Evolutionary conservation across 2,888 invertebrate genomes (phyloP), one percentile per base, ranked within the genome.

Genomic region (Zonitis immaculata): DNA sequence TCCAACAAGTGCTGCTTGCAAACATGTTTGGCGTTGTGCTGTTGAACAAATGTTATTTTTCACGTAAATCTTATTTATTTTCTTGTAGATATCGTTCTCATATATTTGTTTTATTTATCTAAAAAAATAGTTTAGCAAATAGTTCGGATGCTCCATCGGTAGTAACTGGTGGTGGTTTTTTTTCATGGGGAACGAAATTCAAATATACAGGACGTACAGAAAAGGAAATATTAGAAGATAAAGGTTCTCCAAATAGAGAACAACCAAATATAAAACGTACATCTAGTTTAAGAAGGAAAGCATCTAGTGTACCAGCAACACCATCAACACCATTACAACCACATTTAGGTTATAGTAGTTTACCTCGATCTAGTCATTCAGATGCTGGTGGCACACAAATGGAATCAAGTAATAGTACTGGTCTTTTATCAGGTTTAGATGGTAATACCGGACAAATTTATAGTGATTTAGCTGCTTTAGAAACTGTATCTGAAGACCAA

Each of bases 21-120:
- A 95, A 63, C 95, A 97, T 77, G 88, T 98, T 58, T 98, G 97
- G 97, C 86, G 92, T 72, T 95, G 95, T 79, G 95, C 96, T 44
- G 92, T 97, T 62, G 96, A 97, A 73, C 97, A 97, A 78, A 93
- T 96, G 87, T 80, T 96, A 63, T 98, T 98, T 80, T 98, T 95
- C 78, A 97, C 96, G 95, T 95, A 79, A 86, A 88, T 82, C 39
- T 30, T 12, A 16, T n/a, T 27, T n/a, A 43, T 28, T 52, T 42
- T 26, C 25, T 27, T 11, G 22, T n/a, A n/a, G n/a, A n/a, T n/a
- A n/a, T 18, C 12, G 47, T 22, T 44, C 12, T 42, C 2, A 28
- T 35, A 11, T 25, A 32, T 28, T 30, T 47, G 25, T 30, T 16
- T 25, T 20, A 5, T 26, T n/a, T 12, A n/a, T n/a, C n/a, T 22